Evolutionary conservation across 2,113 vertebrate species (phyloP).

Genomic region (Blennius ocellaris): DNA sequence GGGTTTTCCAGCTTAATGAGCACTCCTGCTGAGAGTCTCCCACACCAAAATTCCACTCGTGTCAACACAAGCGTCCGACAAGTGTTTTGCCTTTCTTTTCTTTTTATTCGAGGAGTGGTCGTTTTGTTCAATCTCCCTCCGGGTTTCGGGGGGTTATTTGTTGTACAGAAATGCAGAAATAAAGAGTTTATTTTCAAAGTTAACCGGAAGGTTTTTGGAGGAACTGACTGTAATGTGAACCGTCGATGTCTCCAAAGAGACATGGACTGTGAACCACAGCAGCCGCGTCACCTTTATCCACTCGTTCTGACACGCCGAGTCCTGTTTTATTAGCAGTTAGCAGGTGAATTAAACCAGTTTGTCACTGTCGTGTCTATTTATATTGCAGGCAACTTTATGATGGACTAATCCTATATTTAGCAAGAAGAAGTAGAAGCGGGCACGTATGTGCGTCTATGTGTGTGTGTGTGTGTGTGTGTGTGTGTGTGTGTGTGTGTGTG

Average conservation of each 20-base stretch:
- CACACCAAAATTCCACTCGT: constrained; percentile 53
- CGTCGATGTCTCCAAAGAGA: not conserved
- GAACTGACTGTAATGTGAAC: not conserved
- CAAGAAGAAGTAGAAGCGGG: constrained; percentile 27
- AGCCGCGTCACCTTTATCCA: not conserved
- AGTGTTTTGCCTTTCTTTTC: not conserved
- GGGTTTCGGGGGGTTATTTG: constrained; percentile 22
- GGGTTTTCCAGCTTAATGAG: constrained; percentile 57
- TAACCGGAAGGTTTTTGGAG: not conserved
- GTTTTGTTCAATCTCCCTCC: constrained; percentile 18
- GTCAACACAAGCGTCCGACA: constrained; percentile 40
- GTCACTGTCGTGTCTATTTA: constrained; percentile 52
- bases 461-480: constrained; percentile 33
- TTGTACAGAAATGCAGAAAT: not conserved
- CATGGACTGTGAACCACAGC: not conserved
- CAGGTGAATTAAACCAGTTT: constrained; percentile 43
- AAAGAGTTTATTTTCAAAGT: not conserved
- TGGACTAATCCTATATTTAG: constrained; percentile 51
- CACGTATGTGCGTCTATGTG: constrained; percentile 6
- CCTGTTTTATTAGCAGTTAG: constrained; percentile 15
- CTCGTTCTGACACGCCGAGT: constrained; percentile 21
- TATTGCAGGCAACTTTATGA: constrained; percentile 36
- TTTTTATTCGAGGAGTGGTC: not conserved
- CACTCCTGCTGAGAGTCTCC: constrained; percentile 54
- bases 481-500: constrained; percentile 24